Percentiles rank a stretch among this genome's conserved stretches.
phyloP scores from a whole-genome alignment of 2,113 vertebrate genomes.

The Mirza zaza region DNA sequence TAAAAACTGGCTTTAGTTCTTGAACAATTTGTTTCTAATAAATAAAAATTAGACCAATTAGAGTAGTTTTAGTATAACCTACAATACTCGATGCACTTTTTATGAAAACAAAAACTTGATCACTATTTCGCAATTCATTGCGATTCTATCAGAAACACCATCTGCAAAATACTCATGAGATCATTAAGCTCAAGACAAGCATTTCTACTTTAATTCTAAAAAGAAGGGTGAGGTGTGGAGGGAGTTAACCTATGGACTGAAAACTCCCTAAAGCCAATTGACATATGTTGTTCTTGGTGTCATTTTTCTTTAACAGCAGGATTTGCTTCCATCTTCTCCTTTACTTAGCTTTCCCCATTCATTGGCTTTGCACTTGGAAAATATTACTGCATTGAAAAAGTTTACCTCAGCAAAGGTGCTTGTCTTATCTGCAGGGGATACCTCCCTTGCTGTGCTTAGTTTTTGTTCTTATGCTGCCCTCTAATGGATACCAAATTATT shows the following conservation, averaged over 20 bases:
- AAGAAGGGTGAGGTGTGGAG: background rate
- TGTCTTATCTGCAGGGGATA: constrained; percentile 56
- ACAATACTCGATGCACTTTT: constrained; percentile 25
- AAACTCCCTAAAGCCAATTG: constrained; percentile 8
- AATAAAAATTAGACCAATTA: constrained; percentile 82
- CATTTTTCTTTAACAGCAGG: background rate
- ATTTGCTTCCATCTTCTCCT: background rate
- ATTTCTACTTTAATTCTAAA: constrained; percentile 62
- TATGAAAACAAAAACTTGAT: constrained; percentile 43
- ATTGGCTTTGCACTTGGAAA: constrained; percentile 60
- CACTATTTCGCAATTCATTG: background rate
- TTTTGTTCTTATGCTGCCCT: constrained; percentile 88
- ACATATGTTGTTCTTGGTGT: background rate
- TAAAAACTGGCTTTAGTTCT: constrained; percentile 83
- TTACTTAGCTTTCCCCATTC: constrained; percentile 23
- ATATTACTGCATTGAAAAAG: constrained; percentile 68
- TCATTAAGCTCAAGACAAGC: constrained; percentile 43
- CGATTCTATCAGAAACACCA: constrained; percentile 21
- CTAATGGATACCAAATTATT: constrained; percentile 85
- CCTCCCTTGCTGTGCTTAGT: constrained; percentile 65
- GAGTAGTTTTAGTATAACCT: constrained; percentile 47
- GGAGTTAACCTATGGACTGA: constrained; percentile 23
- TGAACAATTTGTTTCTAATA: constrained; percentile 82
- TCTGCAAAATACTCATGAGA: constrained; percentile 22
- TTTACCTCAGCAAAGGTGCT: constrained; percentile 76